Conservation (phyloP, 1,140 invertebrate genomes). For the Neodiprion fabricii region DNA sequence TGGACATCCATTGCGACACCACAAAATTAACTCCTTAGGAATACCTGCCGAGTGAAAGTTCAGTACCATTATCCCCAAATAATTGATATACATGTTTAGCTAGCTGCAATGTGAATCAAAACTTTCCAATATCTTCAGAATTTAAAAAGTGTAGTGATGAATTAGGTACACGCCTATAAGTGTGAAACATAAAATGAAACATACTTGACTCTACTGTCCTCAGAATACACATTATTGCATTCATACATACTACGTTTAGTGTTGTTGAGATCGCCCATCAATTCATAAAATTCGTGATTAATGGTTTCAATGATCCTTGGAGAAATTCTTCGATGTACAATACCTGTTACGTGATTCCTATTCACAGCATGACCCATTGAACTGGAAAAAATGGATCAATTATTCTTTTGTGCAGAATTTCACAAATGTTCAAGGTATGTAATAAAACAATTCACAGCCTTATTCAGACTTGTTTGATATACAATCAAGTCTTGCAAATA, state of each 20-base stretch:
- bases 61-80: slow-evolving; percentile 3
- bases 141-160: slow-evolving; percentile 5
- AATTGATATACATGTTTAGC: slow-evolving; percentile 5
- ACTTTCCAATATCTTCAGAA: neutral
- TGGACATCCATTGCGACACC: slow-evolving; percentile 47
- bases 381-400: neutral
- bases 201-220: too few relatives aligned
- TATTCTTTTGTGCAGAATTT: neutral
- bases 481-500: neutral
- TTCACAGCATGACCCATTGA: slow-evolving; percentile 32
- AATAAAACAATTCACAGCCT: neutral
- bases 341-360: slow-evolving; percentile 40
- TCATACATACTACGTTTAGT: slow-evolving; percentile 38
- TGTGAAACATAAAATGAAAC: neutral
- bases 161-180: neutral
- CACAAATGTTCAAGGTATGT: neutral
- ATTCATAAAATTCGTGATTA: slow-evolving; percentile 38
- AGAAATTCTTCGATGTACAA: slow-evolving; percentile 35
- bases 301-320: slow-evolving; percentile 39
- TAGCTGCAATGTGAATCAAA: neutral
- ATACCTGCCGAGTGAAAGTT: slow-evolving; percentile 34
- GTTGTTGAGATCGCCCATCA: slow-evolving; percentile 40
- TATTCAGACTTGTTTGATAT: neutral
- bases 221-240: too few relatives aligned
- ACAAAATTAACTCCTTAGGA: slow-evolving; percentile 38